Evolutionary conservation across 2,113 vertebrate species (phyloP), one percentile per base, ranked within the genome.

Genomic region (Myotis lucifugus): DNA sequence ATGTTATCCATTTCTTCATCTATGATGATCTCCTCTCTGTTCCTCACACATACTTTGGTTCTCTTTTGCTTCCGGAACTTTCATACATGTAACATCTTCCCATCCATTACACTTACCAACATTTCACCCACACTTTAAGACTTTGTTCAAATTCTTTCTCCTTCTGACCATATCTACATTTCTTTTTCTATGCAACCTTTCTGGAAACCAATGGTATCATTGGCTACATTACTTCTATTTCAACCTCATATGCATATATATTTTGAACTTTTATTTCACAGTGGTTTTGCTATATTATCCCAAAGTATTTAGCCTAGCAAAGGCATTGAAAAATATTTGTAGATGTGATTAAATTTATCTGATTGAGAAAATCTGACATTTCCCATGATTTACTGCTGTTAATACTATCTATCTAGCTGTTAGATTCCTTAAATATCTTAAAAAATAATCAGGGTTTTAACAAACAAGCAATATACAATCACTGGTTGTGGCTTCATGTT

Each of bases 261-360:
- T 29, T 59, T 50, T 1, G 10, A 85, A 29, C 23, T 6, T 76
- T 42, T 74, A 46, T 50, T 82, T 17, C 11, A 73, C 23, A 54
- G 8, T 50, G 34, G 2, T 42, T 72, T 86, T 78, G 29, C 32
- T 12, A 61, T 74, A 56, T 82, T 79, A 40, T 5, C 15, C 17
- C 25, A 48, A 95, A 77, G 52, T 83, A 90, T 86, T 92, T 29
- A 61, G 79, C 6, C 40, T 29, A 81, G 34, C 13, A 92, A 90
- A 94, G n/a, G 27, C 23, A 76, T 21, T 93, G 52, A 83, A 95
- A 92, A 88, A 66, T 61, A 83, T 70, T 70, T 93, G 34, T 46
- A 48, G 78, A 69, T 86, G 19, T 70, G 37, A 61, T 46, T 86
- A 87, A 86, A 90, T 67, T 83, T 61, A 77, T 83, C 34, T 56